These are phyloP conservation scores for Liparis tanakae DNA, from an alignment of 2,797 vertebrate species.

Conservation along the genomic window DNA sequence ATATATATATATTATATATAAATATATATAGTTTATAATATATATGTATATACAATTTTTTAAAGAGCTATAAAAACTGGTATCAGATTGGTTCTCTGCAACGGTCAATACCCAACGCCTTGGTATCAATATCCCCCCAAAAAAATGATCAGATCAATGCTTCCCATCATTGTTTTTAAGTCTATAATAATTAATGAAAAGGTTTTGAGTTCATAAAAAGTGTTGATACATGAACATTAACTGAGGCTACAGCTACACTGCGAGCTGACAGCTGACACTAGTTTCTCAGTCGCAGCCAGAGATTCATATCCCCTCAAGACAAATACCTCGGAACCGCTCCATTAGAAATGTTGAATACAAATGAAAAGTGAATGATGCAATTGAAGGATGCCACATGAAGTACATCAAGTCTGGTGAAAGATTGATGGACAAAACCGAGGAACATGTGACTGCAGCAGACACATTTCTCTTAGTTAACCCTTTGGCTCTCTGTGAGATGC, in stretches of 20 bases:
- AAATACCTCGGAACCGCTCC: background rate
- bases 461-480: background rate
- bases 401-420: background rate
- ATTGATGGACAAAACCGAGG: background rate
- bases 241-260: background rate
- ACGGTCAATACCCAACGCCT: too few species aligned
- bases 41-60: too few species aligned
- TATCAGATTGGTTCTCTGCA: too few species aligned
- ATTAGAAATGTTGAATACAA: background rate
- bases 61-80: too few species aligned
- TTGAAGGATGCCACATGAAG: background rate
- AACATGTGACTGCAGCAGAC: background rate
- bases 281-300: background rate
- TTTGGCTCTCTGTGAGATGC: background rate
- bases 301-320: constrained; percentile 1
- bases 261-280: constrained; percentile 7
- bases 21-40: too few species aligned
- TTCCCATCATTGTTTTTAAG: too few species aligned
- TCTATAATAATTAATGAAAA: too few species aligned
- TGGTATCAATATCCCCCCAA: background rate
- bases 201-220: background rate
- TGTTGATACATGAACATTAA: background rate
- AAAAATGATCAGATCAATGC: too few species aligned
- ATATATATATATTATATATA: too few species aligned
- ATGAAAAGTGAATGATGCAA: background rate